These are phyloP conservation scores for Listronotus oregonensis DNA, from an alignment of 1,140 invertebrate species.

Conservation along the genomic window DNA sequence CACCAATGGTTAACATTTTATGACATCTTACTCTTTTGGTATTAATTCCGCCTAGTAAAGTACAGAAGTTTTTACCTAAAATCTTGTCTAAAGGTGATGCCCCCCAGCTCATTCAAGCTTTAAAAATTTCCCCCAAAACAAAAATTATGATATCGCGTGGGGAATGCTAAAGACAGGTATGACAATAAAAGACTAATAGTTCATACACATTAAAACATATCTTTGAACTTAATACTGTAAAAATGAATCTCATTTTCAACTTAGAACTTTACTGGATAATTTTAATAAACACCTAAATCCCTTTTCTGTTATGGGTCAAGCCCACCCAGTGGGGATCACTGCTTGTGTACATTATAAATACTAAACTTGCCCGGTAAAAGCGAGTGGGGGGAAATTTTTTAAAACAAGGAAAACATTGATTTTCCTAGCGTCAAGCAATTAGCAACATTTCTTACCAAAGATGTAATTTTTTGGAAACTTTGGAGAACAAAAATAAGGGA, in stretches of 20 bases:
- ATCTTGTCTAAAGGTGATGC: constrained; percentile 28
- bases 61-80: constrained; percentile 14
- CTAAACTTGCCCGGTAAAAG: constrained; percentile 37
- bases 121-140: constrained; percentile 42
- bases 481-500: no score
- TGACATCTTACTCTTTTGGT: no score
- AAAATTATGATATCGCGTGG: constrained; percentile 50
- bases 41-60: constrained; percentile 7
- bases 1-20: no score
- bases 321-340: constrained; percentile 31
- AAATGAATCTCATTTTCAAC: constrained; percentile 22
- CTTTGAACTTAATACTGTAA: no score
- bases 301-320: constrained; percentile 23
- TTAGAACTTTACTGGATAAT: constrained; percentile 23
- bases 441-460: no score
- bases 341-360: constrained; percentile 33
- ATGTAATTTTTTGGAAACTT: no score
- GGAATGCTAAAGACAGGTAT: constrained; percentile 48
- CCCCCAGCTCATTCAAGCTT: constrained; percentile 10
- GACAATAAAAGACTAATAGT: constrained; percentile 47
- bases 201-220: constrained; percentile 32
- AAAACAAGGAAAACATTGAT: constrained; percentile 5
- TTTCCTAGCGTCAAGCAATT: no score
- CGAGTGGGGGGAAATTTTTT: constrained; percentile 41
- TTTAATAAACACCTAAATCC: constrained; percentile 25